A percentile compares a stretch with the other conserved stretches of the same genome.
Evolutionary conservation across 2,888 invertebrate genomes (phyloP).

Genomic region (Hyposoter dolosus): DNA sequence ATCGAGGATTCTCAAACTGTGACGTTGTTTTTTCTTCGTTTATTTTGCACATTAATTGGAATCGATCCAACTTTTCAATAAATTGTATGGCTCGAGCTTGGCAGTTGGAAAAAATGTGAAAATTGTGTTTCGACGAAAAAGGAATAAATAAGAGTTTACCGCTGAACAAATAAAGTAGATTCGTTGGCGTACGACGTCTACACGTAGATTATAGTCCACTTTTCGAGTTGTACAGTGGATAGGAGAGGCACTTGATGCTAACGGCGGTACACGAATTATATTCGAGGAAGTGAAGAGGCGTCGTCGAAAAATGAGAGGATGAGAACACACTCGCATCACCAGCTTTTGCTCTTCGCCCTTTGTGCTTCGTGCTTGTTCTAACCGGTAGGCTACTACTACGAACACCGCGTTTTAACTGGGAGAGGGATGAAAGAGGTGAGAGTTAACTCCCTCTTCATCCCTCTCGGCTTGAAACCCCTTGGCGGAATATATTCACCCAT

Average conservation of each 20-base stretch:
- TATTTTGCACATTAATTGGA: neutral
- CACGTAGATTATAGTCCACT: slow-evolving; percentile 42
- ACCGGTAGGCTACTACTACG: neutral
- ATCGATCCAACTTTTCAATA: neutral
- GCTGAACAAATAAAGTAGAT: slow-evolving; percentile 6
- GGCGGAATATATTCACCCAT: slow-evolving; percentile 61
- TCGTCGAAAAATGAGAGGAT: slow-evolving; percentile 6
- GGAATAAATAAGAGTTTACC: neutral
- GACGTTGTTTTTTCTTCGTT: neutral
- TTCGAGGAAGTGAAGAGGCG: slow-evolving; percentile 44
- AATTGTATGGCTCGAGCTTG: neutral
- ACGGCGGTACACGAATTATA: slow-evolving; percentile 51
- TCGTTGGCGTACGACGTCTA: neutral
- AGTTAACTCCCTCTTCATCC: slow-evolving; percentile 17
- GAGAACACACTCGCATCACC: slow-evolving; percentile 18
- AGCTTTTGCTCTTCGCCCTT: neutral
- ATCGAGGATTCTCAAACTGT: too few relatives aligned
- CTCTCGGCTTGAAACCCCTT: slow-evolving; percentile 29
- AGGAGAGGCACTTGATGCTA: slow-evolving; percentile 25
- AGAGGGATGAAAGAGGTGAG: slow-evolving; percentile 32
- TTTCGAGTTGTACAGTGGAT: slow-evolving; percentile 17
- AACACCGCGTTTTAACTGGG: neutral
- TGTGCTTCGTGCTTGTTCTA: slow-evolving; percentile 18
- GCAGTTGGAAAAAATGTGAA: neutral
- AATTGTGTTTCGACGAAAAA: neutral